Base-by-base conservation (phyloP, 2,113 vertebrate species). In the Neotragus moschatus region DNA sequence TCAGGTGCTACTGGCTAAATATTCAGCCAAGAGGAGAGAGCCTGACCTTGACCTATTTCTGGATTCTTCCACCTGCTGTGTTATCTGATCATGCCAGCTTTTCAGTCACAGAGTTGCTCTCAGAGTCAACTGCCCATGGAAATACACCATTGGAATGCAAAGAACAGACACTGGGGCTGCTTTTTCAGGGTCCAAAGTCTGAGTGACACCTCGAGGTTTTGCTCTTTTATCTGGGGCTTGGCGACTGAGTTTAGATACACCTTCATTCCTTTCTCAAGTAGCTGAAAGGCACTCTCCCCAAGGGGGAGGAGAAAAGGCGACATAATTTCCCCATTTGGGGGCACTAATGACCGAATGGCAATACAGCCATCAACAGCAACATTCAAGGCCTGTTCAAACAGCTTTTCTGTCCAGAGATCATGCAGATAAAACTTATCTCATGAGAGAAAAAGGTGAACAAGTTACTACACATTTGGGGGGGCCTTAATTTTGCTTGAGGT, bases 1-100 rank as follows among this genome's bases (percentile, higher is more conserved):
- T 73, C 9, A 75, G 53, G 79, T 39, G 70, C 66, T 30, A 33
- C 47, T 58, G 92, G 92, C 55, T 82, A 55, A 85, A 25, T 28
- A 47, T 51, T 92, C 55, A 90, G 85, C 85, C 66, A 87, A 63
- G 84, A 63, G 49, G 55, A 92, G 39, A 80, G 9, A 56, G 3
- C n/a, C 87, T 75, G 92, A 45, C 84, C 47, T 85, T 84, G 80
- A 93, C 87, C 79, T 93, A 45, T 58, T 84, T 95, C 45, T 84
- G 66, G 23, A 47, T 47, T 43, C 60, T 61, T 90, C 39, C 26
- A 26, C 77, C 17, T 45, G 75, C 60, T 94, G 90, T 97, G 66
- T 85, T 28, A 63, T 19, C 19, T 36, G 7, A 26, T 56, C 47
- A 17, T 61, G 25, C 70, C 43, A 0, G 8, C 45, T 85, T 63